phyloP scores from a whole-genome alignment of 2,113 vertebrate species.

The Gracilinanus agilis region DNA sequence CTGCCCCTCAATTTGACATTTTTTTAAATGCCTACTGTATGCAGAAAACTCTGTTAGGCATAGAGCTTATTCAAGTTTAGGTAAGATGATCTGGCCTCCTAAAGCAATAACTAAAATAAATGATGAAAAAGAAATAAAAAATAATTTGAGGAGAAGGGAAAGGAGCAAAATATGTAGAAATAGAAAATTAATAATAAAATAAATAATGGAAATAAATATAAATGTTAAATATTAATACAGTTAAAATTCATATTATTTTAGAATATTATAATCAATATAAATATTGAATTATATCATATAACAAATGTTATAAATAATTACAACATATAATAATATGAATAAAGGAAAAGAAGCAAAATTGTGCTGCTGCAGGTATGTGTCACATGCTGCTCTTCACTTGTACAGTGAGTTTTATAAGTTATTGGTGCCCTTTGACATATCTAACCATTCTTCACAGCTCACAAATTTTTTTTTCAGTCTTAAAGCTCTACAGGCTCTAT shows the following conservation, averaged over 20 bases:
- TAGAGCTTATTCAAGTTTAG: neutral
- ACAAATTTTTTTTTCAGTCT: neutral
- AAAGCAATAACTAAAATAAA: neutral
- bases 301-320: too few relatives aligned
- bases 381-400: neutral
- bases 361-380: neutral
- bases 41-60: neutral
- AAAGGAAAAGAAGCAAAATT: neutral
- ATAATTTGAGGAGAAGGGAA: neutral
- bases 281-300: too few relatives aligned
- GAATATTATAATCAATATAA: too few relatives aligned
- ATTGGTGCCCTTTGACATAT: neutral
- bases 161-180: neutral
- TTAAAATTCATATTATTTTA: too few relatives aligned
- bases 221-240: too few relatives aligned
- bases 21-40: neutral
- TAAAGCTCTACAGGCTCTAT: neutral
- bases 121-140: neutral
- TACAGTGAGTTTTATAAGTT: neutral
- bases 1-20: too few relatives aligned
- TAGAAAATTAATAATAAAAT: neutral
- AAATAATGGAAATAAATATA: too few relatives aligned
- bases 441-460: neutral
- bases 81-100: too few relatives aligned
- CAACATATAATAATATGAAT: too few relatives aligned